Evolutionary conservation across 2,797 vertebrate species (phyloP).

Genomic region (Anguilla pacifica): DNA sequence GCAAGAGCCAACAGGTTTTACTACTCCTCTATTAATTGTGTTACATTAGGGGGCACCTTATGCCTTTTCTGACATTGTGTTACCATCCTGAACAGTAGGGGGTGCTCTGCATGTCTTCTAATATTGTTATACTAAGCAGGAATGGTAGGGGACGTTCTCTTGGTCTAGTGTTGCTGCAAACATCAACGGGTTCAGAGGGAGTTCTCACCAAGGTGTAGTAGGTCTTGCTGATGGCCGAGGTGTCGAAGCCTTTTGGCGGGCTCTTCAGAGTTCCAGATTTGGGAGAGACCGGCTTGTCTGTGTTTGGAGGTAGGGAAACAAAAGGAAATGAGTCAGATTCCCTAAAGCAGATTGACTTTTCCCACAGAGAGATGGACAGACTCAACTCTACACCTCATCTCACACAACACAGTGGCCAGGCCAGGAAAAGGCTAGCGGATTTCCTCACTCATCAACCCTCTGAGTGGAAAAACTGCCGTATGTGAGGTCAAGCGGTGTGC

Average conservation of each 20-base stretch:
- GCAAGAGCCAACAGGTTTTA: neutral
- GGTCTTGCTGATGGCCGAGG: constrained; percentile 91
- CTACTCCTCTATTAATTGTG: neutral
- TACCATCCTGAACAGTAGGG: neutral
- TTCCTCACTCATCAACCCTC: neutral
- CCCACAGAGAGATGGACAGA: constrained; percentile 17
- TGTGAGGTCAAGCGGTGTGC: neutral
- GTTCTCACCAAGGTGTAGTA: constrained; percentile 95
- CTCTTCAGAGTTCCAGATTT: constrained; percentile 95
- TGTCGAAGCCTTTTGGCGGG: constrained; percentile 92
- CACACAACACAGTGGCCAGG: constrained; percentile 46
- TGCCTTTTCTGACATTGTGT: neutral
- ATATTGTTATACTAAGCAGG: neutral
- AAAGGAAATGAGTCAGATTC: constrained; percentile 40
- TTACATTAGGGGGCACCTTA: neutral
- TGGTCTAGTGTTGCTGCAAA: neutral
- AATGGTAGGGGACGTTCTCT: neutral
- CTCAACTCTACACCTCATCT: constrained; percentile 28
- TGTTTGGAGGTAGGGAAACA: constrained; percentile 42
- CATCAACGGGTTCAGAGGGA: neutral
- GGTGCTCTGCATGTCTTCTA: neutral
- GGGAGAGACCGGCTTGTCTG: constrained; percentile 95
- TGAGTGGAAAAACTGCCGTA: neutral
- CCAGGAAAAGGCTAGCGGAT: neutral
- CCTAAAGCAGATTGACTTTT: constrained; percentile 20